Evolutionary conservation across 2,797 vertebrate species (phyloP), one percentile per base, ranked within the genome.

Genomic region (Chaenodraco wilsoni): DNA sequence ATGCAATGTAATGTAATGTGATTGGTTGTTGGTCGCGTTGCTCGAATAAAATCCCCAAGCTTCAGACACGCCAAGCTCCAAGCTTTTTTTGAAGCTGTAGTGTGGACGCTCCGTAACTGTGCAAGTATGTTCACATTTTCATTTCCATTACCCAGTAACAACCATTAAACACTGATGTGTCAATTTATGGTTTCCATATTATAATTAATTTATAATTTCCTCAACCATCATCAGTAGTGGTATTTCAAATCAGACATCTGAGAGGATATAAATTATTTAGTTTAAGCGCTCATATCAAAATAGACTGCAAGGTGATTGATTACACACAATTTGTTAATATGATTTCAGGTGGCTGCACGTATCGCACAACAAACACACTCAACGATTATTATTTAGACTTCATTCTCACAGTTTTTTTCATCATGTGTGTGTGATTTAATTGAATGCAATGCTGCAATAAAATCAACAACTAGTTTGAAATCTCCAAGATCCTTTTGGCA

Each of bases 101-200:
- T 21, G 21, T 21, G 21, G 21, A 21, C 21, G 21, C 21, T 21
- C 21, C 21, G 21, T 37, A 37, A 37, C 33, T 37, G 33, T 37
- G 1, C 6, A 37, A 9, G 33, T 37, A 2, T 37, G 33, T 37
- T 37, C 33, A 37, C 33, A 37, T 37, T 37, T 37, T 37, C 8
- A 7, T 37, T 37, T 9, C 33, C 33, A 37, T 37, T 37, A 37
- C 6, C 33, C 33, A 37, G 33, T 14, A 54, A 48, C 0, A 72
- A 43, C n/a, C 37, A 54, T 72, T 62, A 37, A 27, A 0, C 43
- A 54, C 40, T 31, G 31, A 5, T 58, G 5, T 41, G 33, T 40
- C 31, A 67, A 45, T 70, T 65, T 49, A 70, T 54, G 59, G 31
- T 59, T 23, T 27, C n/a, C 27, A 62, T 48, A 57, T 58, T 52